These are phyloP conservation scores for Drosophila stalkeri DNA, from an alignment of 2,888 invertebrate genomes.

Conservation along the genomic window DNA sequence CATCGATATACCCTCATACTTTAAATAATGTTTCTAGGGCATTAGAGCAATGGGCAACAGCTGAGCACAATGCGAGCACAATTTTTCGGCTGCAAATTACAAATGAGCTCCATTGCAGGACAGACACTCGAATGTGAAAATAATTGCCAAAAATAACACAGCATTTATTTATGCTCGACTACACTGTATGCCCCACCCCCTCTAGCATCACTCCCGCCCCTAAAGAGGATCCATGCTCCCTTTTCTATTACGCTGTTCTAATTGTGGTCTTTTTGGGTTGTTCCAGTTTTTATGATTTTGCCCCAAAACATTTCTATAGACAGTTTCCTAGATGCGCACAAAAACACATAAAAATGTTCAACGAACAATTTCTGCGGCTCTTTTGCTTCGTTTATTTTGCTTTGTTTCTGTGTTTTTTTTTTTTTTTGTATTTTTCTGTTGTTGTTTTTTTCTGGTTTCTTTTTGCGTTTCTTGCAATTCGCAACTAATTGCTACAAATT, in stretches of 20 bases:
- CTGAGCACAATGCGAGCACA: constrained; percentile 48
- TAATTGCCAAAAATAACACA: constrained; percentile 79
- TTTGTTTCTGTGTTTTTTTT: constrained; percentile 4
- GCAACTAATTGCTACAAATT: constrained; percentile 81
- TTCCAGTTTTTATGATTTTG: constrained; percentile 72
- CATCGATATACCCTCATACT: neutral
- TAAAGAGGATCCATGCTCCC: neutral
- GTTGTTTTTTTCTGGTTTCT: constrained; percentile 9
- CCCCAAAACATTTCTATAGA: constrained; percentile 55
- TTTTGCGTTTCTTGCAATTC: constrained; percentile 73
- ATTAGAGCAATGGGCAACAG: constrained; percentile 48
- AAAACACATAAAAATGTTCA: constrained; percentile 78
- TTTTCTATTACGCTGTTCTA: constrained; percentile 1
- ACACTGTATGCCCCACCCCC: constrained; percentile 22
- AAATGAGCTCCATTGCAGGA: constrained; percentile 68
- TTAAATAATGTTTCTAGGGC: constrained; percentile 9
- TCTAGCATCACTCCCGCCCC: neutral
- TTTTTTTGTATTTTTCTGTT: constrained; percentile 1
- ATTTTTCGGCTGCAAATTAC: constrained; percentile 71
- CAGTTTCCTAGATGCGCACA: constrained; percentile 76
- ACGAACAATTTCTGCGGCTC: constrained; percentile 68
- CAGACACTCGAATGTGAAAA: constrained; percentile 78
- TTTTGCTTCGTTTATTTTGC: constrained; percentile 43
- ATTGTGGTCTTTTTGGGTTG: constrained; percentile 21
- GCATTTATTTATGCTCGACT: constrained; percentile 76